Conservation (phyloP, 2,888 invertebrate genomes). For the Crepidodera aurea region DNA sequence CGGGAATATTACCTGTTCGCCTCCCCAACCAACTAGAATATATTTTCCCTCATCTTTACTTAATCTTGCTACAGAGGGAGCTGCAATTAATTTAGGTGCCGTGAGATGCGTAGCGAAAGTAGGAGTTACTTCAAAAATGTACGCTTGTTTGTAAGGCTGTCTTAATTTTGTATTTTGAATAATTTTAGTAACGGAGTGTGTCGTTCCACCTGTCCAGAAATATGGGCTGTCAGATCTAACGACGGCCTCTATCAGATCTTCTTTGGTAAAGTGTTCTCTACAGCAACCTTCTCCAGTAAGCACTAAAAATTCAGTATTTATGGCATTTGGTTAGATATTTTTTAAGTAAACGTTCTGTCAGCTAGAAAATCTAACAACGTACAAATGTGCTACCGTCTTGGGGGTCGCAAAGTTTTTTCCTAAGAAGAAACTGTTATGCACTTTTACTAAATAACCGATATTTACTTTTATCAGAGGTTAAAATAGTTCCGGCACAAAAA, state of each 20-base stretch:
- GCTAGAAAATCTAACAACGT: too few species aligned
- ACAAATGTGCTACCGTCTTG: too few species aligned
- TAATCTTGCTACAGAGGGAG: not conserved
- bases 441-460: too few species aligned
- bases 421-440: too few species aligned
- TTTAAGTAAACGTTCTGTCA: too few species aligned
- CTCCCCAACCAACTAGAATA: conserved; percentile 1
- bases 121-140: not conserved
- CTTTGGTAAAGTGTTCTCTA: not conserved
- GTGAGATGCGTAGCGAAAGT: not conserved
- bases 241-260: not conserved
- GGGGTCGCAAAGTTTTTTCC: too few species aligned
- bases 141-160: not conserved
- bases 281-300: not conserved
- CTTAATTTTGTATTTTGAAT: not conserved
- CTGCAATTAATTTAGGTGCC: not conserved
- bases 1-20: conserved; percentile 5
- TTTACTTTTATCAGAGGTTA: conserved; percentile 16
- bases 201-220: not conserved
- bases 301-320: not conserved
- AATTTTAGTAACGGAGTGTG: not conserved
- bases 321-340: too few species aligned
- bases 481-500: conserved; percentile 10
- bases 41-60: not conserved
- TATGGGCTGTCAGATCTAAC: not conserved